Conservation (phyloP, 2,888 invertebrate genomes). For the Balanococcus diminutus region DNA sequence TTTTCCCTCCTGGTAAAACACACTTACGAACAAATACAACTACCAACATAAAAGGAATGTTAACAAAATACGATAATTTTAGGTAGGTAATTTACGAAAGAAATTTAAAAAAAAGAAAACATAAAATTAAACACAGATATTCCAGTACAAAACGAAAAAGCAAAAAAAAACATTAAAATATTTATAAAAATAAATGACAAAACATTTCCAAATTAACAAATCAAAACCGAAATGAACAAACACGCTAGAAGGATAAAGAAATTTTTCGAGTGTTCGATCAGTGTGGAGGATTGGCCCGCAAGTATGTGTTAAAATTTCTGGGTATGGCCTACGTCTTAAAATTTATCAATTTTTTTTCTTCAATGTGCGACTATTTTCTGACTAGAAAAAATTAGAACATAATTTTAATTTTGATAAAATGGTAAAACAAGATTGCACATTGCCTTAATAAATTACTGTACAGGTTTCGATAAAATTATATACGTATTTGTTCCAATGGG, state of each 20-base stretch:
- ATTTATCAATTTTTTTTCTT: neutral
- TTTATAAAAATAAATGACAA: slow-evolving; percentile 40
- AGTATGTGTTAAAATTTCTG: too few relatives aligned
- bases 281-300: neutral
- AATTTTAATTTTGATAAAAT: slow-evolving; percentile 26
- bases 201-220: slow-evolving; percentile 24
- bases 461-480: neutral
- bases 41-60: slow-evolving; percentile 39
- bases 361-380: slow-evolving; percentile 19
- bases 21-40: neutral
- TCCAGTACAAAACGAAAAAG: slow-evolving; percentile 23
- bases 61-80: slow-evolving; percentile 38
- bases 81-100: slow-evolving; percentile 29
- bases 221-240: neutral
- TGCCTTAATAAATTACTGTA: neutral
- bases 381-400: slow-evolving; percentile 6
- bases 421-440: slow-evolving; percentile 27
- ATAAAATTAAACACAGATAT: slow-evolving; percentile 26
- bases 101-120: neutral
- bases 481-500: neutral
- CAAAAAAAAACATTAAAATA: slow-evolving; percentile 18
- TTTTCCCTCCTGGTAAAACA: neutral
- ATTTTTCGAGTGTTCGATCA: neutral
- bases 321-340: too few relatives aligned
- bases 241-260: neutral